These are phyloP conservation scores for Catostomus latipinnis DNA, from an alignment of 2,797 vertebrate species.

Conservation along the genomic window DNA sequence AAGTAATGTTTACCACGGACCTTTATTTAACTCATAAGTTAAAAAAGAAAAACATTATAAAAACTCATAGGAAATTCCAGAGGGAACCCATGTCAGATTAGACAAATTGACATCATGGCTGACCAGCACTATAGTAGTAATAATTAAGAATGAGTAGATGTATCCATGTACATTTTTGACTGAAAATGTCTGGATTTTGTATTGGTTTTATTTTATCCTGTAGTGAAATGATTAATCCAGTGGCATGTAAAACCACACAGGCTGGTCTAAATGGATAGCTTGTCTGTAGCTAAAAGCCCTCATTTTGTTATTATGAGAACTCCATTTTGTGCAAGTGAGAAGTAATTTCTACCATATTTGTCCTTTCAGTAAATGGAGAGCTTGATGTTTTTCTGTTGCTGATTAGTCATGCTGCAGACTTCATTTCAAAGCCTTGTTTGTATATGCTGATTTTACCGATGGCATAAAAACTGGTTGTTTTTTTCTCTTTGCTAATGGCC, in stretches of 20 bases:
- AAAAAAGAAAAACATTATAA: too few species aligned
- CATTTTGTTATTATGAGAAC: slow-evolving; percentile 12
- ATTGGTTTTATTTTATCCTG: too few species aligned
- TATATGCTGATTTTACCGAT: slow-evolving; percentile 28
- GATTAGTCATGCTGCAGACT: slow-evolving; percentile 41
- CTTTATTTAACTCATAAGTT: too few species aligned
- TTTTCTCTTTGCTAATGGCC: slow-evolving; percentile 33
- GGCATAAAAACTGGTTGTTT: slow-evolving; percentile 1
- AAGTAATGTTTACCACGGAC: too few species aligned
- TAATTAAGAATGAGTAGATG: too few species aligned
- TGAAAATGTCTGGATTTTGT: too few species aligned
- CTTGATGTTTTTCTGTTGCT: slow-evolving; percentile 37
- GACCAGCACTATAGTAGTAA: too few species aligned
- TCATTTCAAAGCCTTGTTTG: slow-evolving; percentile 44
- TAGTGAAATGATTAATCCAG: slow-evolving; percentile 24
- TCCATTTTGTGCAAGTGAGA: slow-evolving; percentile 30
- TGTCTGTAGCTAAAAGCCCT: slow-evolving; percentile 4
- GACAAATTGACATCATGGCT: too few species aligned
- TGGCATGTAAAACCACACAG: slow-evolving; percentile 2
- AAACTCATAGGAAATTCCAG: too few species aligned
- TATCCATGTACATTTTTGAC: too few species aligned
- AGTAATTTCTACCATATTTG: slow-evolving; percentile 27
- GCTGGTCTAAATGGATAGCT: slow-evolving; percentile 5
- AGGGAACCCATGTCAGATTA: too few species aligned
- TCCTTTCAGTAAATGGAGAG: slow-evolving; percentile 40